Evolutionary conservation across 1,140 invertebrate genomes (phyloP).

Genomic region (Formica exsecta): DNA sequence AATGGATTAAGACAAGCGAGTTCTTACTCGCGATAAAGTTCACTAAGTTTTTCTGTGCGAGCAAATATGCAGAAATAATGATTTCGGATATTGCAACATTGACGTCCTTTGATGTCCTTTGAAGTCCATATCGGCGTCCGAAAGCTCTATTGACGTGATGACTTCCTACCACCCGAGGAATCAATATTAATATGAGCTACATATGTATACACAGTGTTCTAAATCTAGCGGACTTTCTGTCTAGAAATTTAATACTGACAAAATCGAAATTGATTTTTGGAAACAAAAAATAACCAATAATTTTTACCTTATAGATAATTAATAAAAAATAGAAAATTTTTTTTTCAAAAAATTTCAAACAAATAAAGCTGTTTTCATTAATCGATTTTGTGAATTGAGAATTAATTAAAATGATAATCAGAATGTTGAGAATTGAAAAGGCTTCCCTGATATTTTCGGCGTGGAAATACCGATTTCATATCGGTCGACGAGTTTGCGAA

Average conservation of each 20-base stretch:
- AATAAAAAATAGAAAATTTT: too few species aligned
- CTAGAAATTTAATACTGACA: background rate
- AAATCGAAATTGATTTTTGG: background rate
- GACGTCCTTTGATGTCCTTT: slow-evolving; percentile 73
- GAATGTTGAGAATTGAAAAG: background rate
- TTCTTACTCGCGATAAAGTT: slow-evolving; percentile 4
- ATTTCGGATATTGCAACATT: slow-evolving; percentile 32
- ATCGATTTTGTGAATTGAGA: background rate
- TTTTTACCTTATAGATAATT: background rate
- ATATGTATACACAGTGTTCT: slow-evolving; percentile 28
- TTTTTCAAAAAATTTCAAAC: background rate
- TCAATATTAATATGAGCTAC: slow-evolving; percentile 77
- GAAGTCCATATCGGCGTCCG: slow-evolving; percentile 62
- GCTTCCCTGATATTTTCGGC: background rate
- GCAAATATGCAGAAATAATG: background rate
- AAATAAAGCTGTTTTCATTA: background rate
- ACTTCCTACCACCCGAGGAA: slow-evolving; percentile 71
- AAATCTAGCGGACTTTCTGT: background rate
- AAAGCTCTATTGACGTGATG: slow-evolving; percentile 65
- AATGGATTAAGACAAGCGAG: background rate
- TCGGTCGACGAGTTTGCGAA: background rate
- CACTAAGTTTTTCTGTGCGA: background rate
- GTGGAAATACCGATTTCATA: background rate
- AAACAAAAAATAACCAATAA: background rate
- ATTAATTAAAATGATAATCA: background rate